Conservation (phyloP, 2,888 invertebrate species). For the Diarsia rubi region DNA sequence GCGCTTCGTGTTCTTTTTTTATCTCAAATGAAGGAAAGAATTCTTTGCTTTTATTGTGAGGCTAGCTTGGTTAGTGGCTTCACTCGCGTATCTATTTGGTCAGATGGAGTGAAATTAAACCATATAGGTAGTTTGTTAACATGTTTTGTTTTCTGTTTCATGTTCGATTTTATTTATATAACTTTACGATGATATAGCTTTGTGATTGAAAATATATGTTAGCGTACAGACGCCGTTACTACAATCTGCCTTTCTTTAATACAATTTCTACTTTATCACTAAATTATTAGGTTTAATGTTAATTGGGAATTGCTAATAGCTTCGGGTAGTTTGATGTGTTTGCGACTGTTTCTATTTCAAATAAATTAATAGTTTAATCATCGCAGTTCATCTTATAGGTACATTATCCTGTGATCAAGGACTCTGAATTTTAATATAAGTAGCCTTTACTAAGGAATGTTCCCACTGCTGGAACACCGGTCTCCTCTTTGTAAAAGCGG, state of each 20-base stretch:
- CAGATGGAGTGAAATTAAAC: neutral
- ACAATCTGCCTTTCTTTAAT: too few species aligned
- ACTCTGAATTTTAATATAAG: neutral
- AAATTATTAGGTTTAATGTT: too few species aligned
- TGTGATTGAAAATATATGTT: too few species aligned
- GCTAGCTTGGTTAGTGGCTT: neutral
- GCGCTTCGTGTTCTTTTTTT: constrained; percentile 8
- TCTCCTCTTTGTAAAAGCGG: neutral
- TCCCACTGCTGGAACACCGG: neutral
- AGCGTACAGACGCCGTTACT: too few species aligned
- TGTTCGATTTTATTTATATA: too few species aligned
- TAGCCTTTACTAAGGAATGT: neutral
- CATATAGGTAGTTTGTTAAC: neutral
- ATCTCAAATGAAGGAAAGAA: constrained; percentile 30
- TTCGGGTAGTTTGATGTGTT: too few species aligned
- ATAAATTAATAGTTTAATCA: neutral
- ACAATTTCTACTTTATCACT: too few species aligned
- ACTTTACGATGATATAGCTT: too few species aligned
- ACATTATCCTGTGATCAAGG: neutral
- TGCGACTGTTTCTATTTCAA: too few species aligned
- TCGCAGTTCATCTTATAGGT: neutral
- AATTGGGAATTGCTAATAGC: too few species aligned
- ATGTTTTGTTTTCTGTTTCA: too few species aligned
- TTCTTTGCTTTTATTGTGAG: constrained; percentile 2
- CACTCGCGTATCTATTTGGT: constrained; percentile 7